Evolutionary conservation across 2,888 invertebrate genomes (phyloP), one percentile per base, ranked within the genome.

Genomic region (Agelastica alni): DNA sequence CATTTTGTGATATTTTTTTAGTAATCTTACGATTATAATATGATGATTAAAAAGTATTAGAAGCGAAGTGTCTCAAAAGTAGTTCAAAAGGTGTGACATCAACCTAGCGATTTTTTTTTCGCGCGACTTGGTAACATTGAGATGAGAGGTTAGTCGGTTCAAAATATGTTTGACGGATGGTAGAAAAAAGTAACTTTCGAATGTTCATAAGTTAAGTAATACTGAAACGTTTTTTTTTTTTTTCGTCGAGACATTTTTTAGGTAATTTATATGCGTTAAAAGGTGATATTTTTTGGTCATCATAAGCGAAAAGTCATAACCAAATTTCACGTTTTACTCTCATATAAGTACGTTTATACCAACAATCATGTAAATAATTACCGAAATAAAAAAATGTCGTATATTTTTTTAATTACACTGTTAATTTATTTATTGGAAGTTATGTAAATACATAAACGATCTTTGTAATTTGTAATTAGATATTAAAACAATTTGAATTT

Each of bases 1-100:
- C 53, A 63, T 59, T 56, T 67, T 66, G 62, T 64, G 64, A 64
- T 68, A 61, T 61, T 61, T 39, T 60, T 42, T 62, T 56, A 58
- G 59, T 62, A 59, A 60, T 62, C 58, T 36, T 58, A 49, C 13
- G 14, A n/a, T n/a, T n/a, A n/a, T n/a, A n/a, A n/a, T n/a, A n/a
- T 28, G 26, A 22, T 18, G 46, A 28, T 31, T 28, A 16, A 37
- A 46, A 36, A 12, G 20, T 17, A n/a, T 36, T 42, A n/a, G n/a
- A n/a, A n/a, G n/a, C n/a, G n/a, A n/a, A n/a, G n/a, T n/a, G n/a
- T n/a, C n/a, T n/a, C n/a, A n/a, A n/a, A n/a, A n/a, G n/a, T n/a
- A n/a, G n/a, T n/a, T n/a, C n/a, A n/a, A n/a, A n/a, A n/a, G n/a
- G n/a, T n/a, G n/a, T n/a, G n/a, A n/a, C n/a, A n/a, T n/a, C n/a